Evolutionary conservation across 2,797 vertebrate species (phyloP), one percentile per base, ranked within the genome.

Genomic region (Chiloscyllium punctatum): DNA sequence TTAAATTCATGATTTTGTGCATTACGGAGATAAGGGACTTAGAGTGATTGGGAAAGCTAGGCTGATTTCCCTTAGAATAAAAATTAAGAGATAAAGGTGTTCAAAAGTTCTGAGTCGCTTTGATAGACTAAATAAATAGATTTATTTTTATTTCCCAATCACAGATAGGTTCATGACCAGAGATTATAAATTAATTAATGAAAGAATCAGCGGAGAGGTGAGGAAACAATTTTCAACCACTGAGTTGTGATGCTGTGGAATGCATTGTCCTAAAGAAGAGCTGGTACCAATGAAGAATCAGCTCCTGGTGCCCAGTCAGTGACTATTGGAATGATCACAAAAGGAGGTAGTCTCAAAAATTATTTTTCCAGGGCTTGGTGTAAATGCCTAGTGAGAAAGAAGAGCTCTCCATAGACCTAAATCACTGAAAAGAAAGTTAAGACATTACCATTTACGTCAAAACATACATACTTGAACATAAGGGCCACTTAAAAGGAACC

Each of bases 401-500:
- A 21, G 82, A 42, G 1, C 16, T 48, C 25, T 21, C 90, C n/a
- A 48, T 16, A 23, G 37, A 69, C 53, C 62, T 71, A 69, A 69
- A 21, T 5, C n/a, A 11, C 2, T 68, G 66, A n/a, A 94, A 94
- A 94, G 57, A 68, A 94, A 94, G n/a, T 33, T 25, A 66, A 90
- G 91, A 6, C 66, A 96, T 62, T 86, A 92, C 69, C 96, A 96
- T 96, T 96, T 90, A 95, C 66, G 79, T 86, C 94, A 96, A 62
- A 96, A 88, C 66, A 72, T 79, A 27, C 62, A 84, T 94, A 96
- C 96, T 96, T 95, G 91, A 96, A 96, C 37, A 77, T 96, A 86
- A 96, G 96, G 96, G 95, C 95, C 88, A 92, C 95, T 96, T 96
- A 94, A 96, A 96, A 94, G 95, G 96, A 96, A 37, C 69, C 66